Base-by-base conservation (phyloP, 64 coral and sea anemone species). In the Stichodactyla helianthus region DNA sequence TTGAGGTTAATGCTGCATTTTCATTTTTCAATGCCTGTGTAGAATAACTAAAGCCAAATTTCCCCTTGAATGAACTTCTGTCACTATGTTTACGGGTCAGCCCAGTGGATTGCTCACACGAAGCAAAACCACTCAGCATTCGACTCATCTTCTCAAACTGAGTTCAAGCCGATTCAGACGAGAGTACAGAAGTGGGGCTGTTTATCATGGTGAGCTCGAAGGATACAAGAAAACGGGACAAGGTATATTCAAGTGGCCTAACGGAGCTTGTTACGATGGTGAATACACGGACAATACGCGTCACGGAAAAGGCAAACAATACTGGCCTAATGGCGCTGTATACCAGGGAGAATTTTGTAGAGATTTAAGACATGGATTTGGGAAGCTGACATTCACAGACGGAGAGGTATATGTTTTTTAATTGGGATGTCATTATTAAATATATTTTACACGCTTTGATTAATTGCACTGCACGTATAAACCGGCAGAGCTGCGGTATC, bases 241-340 rank as follows among this genome's bases (percentile, higher is more conserved):
- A 82, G 97, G 97, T 0, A 67, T 95, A 53, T 99, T 99, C 70
- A 89, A 90, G 61, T 99, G 97, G 97, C 93, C 97, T 54, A 99
- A 93, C 74, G 97, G 97, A 50, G 90, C 93, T 86, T 93, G 97
- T 80, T 99, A 99, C 71, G 90, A 95, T 77, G 97, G 97, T n/a
- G 88, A 95, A 85, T 99, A 95, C 83, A 84, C 93, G 25, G 93
- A 95, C 50, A 95, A 99, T 77, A 90, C 67, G 71, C 77, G 97
- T 28, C 93, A 99, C 28, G 97, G 97, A 54, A 92, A 93, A 56
- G 97, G 97, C 2, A 93, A 86, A 86, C 97, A 99, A 20, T 92
- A 90, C 54, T 99, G 93, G 86, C 63, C 97, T 51, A 93, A 99
- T 83, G 97, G 97, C 4, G 92, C 93, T 3, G 55, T 90, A 10